Conservation (phyloP, 1,140 invertebrate species). For the Sitobion miscanthi region DNA sequence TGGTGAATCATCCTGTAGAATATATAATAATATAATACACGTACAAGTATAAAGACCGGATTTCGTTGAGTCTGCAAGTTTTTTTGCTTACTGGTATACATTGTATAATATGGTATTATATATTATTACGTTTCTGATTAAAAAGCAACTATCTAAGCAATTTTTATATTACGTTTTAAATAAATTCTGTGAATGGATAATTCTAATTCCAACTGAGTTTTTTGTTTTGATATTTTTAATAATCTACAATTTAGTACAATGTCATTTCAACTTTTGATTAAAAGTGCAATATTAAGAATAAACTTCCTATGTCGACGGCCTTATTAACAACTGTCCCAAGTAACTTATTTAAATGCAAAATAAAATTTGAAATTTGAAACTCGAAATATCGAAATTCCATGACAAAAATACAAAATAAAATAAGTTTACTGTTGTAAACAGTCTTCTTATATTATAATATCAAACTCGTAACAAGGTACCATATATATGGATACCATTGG, state of each 20-base stretch:
- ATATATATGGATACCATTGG: neutral
- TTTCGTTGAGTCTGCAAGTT: neutral
- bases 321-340: neutral
- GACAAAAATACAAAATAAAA: neutral
- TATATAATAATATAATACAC: neutral
- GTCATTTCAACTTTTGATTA: neutral
- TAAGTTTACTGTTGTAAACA: neutral
- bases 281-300: neutral
- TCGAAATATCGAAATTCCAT: neutral
- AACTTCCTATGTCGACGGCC: neutral
- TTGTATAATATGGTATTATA: neutral
- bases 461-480: neutral
- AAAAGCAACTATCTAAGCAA: neutral
- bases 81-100: neutral
- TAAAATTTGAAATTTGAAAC: neutral
- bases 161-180: conserved; percentile 2
- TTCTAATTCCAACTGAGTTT: neutral
- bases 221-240: neutral
- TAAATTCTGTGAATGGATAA: neutral
- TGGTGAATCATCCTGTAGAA: too few species aligned
- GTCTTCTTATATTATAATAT: neutral
- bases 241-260: neutral
- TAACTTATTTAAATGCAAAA: neutral
- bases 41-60: neutral
- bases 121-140: neutral